Evolutionary conservation across 2,888 invertebrate species (phyloP).

Genomic region (Dysmachus trigonus): DNA sequence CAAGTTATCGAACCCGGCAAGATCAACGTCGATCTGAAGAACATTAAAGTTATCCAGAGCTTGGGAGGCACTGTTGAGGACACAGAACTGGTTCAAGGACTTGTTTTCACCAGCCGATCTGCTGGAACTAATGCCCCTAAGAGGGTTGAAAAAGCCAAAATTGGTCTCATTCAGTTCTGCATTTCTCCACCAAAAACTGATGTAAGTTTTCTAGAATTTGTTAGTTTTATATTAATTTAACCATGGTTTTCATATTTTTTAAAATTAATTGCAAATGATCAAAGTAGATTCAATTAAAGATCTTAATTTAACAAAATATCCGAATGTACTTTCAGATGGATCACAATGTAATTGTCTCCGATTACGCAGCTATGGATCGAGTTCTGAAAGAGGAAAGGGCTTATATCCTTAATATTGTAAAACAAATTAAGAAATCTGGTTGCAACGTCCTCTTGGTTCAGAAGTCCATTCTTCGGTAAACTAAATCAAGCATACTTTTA

Average conservation of each 20-base stretch:
- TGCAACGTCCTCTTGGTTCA: conserved; percentile 96
- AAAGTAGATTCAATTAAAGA: no score
- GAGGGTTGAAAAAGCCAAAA: conserved; percentile 96
- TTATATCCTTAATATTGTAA: conserved; percentile 97
- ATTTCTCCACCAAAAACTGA: conserved; percentile 99
- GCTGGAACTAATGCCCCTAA: conserved; percentile 92
- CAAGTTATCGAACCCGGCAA: conserved; percentile 70
- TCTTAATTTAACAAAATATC: background rate
- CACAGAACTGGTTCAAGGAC: conserved; percentile 93
- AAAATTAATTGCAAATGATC: no score
- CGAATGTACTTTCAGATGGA: conserved; percentile 76
- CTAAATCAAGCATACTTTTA: conserved; percentile 42
- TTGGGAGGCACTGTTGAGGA: conserved; percentile 98
- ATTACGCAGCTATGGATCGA: conserved; percentile 99
- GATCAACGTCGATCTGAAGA: conserved; percentile 87
- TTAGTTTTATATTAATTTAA: no score
- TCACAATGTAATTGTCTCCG: conserved; percentile 94
- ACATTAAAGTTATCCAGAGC: conserved; percentile 96
- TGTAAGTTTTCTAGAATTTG: conserved; percentile 67
- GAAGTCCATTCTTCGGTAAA: conserved; percentile 77
- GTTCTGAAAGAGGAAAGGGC: conserved; percentile 96
- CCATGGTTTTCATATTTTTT: no score
- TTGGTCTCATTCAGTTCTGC: conserved; percentile 99
- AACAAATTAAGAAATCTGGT: conserved; percentile 97
- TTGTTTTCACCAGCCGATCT: conserved; percentile 90